These are phyloP conservation scores for Gymnocephalus cernua DNA, from an alignment of 2,113 vertebrate genomes.

Conservation along the genomic window DNA sequence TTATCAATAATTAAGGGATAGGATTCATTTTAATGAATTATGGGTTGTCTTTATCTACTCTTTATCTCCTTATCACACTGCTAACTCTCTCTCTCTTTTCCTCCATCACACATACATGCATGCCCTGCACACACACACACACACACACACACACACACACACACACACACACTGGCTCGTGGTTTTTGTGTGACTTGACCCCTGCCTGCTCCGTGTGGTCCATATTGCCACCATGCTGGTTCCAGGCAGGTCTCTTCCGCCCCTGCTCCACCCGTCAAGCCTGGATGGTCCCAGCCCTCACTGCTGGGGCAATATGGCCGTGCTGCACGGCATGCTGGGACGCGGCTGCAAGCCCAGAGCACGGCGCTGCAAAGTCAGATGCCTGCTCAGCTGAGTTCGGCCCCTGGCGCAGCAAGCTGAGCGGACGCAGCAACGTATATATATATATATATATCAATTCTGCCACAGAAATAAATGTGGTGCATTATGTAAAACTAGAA, in stretches of 20 bases:
- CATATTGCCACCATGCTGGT: conserved; percentile 79
- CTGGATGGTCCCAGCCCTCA: conserved; percentile 59
- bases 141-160: conserved; percentile 24
- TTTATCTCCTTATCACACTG: conserved; percentile 71
- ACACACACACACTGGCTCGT: conserved; percentile 26
- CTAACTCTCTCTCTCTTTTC: conserved; percentile 39
- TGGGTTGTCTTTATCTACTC: conserved; percentile 76
- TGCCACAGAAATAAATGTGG: conserved; percentile 6
- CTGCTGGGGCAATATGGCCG: conserved; percentile 78
- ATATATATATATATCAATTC: conserved; percentile 8
- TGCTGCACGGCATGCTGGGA: conserved; percentile 74
- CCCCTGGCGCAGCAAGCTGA: conserved; percentile 49
- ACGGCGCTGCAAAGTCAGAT: conserved; percentile 72
- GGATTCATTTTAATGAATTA: conserved; percentile 84
- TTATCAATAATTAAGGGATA: conserved; percentile 85
- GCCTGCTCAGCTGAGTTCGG: conserved; percentile 62
- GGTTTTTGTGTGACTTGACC: conserved; percentile 69
- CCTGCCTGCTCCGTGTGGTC: conserved; percentile 74
- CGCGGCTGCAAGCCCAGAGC: conserved; percentile 71
- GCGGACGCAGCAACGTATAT: conserved; percentile 5
- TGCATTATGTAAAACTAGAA: conserved; percentile 1
- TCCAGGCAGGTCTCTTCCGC: conserved; percentile 79
- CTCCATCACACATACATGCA: conserved; percentile 3
- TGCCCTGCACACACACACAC: conserved; percentile 18
- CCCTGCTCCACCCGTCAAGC: conserved; percentile 56